Percentiles rank a stretch among this genome's conserved stretches.
Evolutionary conservation across 1,140 invertebrate species (phyloP).

Genomic region (Meloidogyne chitwoodi): DNA sequence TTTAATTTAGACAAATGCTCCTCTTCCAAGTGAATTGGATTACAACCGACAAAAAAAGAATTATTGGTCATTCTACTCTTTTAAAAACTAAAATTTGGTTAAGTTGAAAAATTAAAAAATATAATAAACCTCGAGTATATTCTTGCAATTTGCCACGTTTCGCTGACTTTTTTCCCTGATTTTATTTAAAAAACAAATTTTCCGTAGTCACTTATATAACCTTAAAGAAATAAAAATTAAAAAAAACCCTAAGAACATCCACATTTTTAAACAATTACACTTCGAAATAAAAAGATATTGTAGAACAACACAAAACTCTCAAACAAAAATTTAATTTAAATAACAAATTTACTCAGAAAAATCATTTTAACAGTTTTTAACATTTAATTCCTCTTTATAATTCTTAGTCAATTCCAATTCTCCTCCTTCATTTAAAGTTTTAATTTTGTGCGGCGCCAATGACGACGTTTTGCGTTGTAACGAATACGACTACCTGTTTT

Average conservation of each 20-base stretch:
- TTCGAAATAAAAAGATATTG: too few species aligned
- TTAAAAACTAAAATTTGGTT: too few species aligned
- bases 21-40: constrained; percentile 25
- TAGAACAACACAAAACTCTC: too few species aligned
- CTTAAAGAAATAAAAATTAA: too few species aligned
- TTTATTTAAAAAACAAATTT: too few species aligned
- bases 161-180: too few species aligned
- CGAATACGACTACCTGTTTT: constrained; percentile 57
- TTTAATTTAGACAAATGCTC: constrained; percentile 18
- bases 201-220: too few species aligned
- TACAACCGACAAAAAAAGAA: constrained; percentile 19
- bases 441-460: constrained; percentile 60
- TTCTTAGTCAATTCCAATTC: background rate
- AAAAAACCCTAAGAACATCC: too few species aligned
- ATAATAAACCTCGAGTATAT: too few species aligned
- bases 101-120: too few species aligned
- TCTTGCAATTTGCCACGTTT: too few species aligned
- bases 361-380: background rate
- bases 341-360: background rate
- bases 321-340: background rate
- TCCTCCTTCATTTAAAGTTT: constrained; percentile 46
- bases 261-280: too few species aligned
- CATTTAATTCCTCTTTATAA: background rate
- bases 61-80: background rate
- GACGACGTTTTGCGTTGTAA: constrained; percentile 59